These are phyloP conservation scores for Sebastes iracundus DNA, from an alignment of 2,797 vertebrate species.

Conservation along the genomic window DNA sequence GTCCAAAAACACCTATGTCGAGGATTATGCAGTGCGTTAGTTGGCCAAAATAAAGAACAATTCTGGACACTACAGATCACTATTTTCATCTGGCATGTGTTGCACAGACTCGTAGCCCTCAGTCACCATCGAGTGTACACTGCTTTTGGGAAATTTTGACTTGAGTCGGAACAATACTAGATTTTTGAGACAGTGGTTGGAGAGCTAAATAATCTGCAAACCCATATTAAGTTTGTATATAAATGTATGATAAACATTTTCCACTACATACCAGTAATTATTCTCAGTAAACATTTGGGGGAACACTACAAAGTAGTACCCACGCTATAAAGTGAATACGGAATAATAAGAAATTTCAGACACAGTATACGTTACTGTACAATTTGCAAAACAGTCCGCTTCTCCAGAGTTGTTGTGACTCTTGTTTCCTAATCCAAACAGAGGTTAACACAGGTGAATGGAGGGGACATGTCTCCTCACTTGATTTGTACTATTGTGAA, in stretches of 20 bases:
- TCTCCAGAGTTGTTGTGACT: not conserved
- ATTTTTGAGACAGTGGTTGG: not conserved
- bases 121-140: not conserved
- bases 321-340: not conserved
- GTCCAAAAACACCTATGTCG: not conserved
- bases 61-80: not conserved
- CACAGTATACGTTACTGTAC: not conserved
- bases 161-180: not conserved
- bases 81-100: not conserved
- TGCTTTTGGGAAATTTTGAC: not conserved
- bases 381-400: not conserved
- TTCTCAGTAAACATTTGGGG: not conserved
- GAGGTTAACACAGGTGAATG: too few species aligned
- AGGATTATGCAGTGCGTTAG: too few species aligned
- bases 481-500: not conserved
- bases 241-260: not conserved
- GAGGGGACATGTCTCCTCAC: not conserved
- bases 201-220: not conserved
- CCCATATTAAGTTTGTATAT: not conserved
- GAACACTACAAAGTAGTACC: not conserved
- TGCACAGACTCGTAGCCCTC: not conserved
- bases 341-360: not conserved
- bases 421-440: not conserved
- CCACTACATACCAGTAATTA: too few species aligned
- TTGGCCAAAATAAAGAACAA: too few species aligned